Evolutionary conservation across 2,888 invertebrate genomes (phyloP).

Genomic region (Altica lythri): DNA sequence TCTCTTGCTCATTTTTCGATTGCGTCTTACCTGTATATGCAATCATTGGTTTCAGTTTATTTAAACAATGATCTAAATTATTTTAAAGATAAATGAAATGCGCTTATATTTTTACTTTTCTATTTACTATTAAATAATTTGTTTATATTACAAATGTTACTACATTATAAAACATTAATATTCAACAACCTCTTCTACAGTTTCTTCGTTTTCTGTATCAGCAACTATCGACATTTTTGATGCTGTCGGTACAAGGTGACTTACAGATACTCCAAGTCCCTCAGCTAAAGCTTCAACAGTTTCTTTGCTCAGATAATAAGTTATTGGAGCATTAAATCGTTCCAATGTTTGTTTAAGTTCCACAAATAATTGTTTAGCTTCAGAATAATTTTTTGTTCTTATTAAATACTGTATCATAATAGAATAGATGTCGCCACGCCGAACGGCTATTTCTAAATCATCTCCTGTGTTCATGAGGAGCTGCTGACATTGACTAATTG

Average conservation of each 20-base stretch:
- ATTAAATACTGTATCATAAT: slow-evolving; percentile 55
- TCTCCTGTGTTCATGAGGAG: slow-evolving; percentile 50
- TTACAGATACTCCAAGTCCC: slow-evolving; percentile 51
- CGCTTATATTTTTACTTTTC: no score
- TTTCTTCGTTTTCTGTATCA: slow-evolving; percentile 25
- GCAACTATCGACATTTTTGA: slow-evolving; percentile 8
- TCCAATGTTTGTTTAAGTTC: slow-evolving; percentile 53
- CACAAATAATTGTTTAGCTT: slow-evolving; percentile 52
- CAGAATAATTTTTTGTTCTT: slow-evolving; percentile 49
- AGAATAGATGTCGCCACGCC: slow-evolving; percentile 57
- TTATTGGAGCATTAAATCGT: slow-evolving; percentile 47
- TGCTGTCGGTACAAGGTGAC: slow-evolving; percentile 45
- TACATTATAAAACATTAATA: slow-evolving; percentile 11
- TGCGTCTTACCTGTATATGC: no score
- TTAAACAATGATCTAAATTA: no score
- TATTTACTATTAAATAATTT: neutral
- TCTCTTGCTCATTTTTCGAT: no score
- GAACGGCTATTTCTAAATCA: slow-evolving; percentile 53
- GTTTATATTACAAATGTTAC: neutral
- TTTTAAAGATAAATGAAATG: no score
- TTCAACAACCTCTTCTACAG: slow-evolving; percentile 35
- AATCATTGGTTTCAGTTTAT: no score
- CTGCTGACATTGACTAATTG: slow-evolving; percentile 53
- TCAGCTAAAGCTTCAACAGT: slow-evolving; percentile 52
- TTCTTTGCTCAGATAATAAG: slow-evolving; percentile 56